Evolutionary conservation across 2,797 vertebrate species (phyloP).

Genomic region (Lepidocolaptes lacrymiger): DNA sequence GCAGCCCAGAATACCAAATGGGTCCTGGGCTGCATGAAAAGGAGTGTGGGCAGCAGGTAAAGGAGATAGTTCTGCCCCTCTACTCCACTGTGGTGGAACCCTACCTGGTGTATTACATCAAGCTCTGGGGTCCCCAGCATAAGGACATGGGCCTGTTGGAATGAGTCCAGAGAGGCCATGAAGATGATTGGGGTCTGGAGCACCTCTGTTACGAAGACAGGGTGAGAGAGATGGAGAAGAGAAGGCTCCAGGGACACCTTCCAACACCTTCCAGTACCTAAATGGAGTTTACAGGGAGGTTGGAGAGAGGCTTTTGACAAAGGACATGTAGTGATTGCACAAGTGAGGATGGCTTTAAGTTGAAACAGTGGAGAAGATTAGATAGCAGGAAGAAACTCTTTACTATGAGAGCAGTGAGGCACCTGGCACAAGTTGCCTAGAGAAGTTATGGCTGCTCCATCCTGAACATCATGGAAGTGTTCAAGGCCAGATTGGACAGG

Average conservation of each 20-base stretch:
- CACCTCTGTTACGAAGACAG: not conserved
- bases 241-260: not conserved
- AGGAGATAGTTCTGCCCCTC: not conserved
- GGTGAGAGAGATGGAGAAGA: not conserved
- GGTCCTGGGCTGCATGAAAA: not conserved
- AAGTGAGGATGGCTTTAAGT: not conserved
- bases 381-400: not conserved
- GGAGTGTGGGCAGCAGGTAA: not conserved
- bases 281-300: no score
- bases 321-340: no score
- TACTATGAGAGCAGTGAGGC: not conserved
- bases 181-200: not conserved
- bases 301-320: no score
- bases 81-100: not conserved
- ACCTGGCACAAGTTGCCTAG: not conserved
- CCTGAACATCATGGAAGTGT: not conserved
- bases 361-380: not conserved
- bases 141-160: not conserved
- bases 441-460: not conserved
- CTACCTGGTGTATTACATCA: not conserved
- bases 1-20: not conserved
- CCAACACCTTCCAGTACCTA: no score
- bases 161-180: not conserved
- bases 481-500: not conserved
- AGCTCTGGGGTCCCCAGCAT: not conserved